Percentiles rank a stretch among this genome's conserved stretches.
These are phyloP conservation scores for Galemys pyrenaicus DNA, from an alignment of 2,113 vertebrate genomes.

Conservation along the genomic window DNA sequence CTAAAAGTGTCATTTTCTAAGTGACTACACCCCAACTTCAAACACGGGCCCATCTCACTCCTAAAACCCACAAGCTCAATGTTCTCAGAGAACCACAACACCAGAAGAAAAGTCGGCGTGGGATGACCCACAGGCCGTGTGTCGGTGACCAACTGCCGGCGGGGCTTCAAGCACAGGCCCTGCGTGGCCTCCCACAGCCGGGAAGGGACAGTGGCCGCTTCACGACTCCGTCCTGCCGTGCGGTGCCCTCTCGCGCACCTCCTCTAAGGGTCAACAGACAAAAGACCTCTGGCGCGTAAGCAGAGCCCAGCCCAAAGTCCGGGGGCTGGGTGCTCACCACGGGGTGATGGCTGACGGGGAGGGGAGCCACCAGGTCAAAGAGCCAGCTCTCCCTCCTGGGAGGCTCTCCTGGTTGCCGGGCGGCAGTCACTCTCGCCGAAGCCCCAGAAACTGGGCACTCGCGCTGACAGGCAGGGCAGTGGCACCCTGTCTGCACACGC, in stretches of 20 bases:
- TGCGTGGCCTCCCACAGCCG: neutral
- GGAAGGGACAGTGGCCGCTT: neutral
- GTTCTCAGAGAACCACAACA: neutral
- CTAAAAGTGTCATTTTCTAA: slow-evolving; percentile 15
- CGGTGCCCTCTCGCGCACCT: no score
- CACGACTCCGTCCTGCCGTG: neutral
- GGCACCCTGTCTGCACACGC: neutral
- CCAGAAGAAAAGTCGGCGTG: neutral
- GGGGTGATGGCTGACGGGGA: neutral
- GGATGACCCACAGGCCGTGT: no score
- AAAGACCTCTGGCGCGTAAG: neutral
- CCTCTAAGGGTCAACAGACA: no score
- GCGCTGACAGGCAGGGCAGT: no score
- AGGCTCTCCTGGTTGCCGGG: neutral
- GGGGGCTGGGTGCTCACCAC: neutral
- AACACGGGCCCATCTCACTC: neutral
- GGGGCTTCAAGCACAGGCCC: neutral
- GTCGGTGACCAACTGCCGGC: neutral
- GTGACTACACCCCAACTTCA: neutral
- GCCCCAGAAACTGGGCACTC: no score
- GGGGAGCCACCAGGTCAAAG: neutral
- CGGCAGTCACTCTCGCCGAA: no score
- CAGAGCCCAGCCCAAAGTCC: neutral
- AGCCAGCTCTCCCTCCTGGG: neutral
- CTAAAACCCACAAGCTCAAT: neutral